Evolutionary conservation across 2,888 invertebrate genomes (phyloP), one percentile per base, ranked within the genome.

Genomic region (Dasysyrphus tricinctus): DNA sequence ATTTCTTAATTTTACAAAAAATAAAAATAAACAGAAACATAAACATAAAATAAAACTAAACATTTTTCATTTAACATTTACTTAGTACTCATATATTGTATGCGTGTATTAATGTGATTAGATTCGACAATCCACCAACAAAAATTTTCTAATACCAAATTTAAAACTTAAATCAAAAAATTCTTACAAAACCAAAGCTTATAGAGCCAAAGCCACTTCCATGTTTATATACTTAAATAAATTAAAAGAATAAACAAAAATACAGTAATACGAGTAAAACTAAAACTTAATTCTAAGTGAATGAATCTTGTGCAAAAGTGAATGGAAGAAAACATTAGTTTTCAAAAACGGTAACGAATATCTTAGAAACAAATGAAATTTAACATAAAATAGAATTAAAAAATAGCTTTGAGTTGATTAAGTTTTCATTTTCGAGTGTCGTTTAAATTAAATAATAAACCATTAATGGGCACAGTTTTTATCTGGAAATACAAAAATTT

Each of bases 61-160:
- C n/a, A n/a, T n/a, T n/a, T n/a, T n/a, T n/a, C n/a, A n/a, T n/a
- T n/a, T n/a, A 74, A 57, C 29, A 70, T 37, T 65, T 70, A 59
- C 49, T 72, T 39, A 72, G 70, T 72, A 77, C 72, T 75, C 42
- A 73, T 54, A 39, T 69, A 16, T 32, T 78, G 63, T 82, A 82
- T 89, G 88, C 67, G 78, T 89, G 88, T 91, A 54, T 69, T 88
- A 90, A 91, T 92, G 92, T 92, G 92, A 92, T 92, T 92, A 92
- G 90, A 92, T 92, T 91, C 90, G 92, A 92, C 92, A 92, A 92
- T 92, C 92, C 91, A 88, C 89, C 91, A 84, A 54, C 54, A 34
- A 44, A 34, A 44, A 67, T 88, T 88, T 85, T 80, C 78, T 78
- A 75, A 79, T 56, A 67, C 70, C 11, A 54, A 72, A 49, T 70